Evolutionary conservation across 2,113 vertebrate genomes (phyloP).

Genomic region (Paramisgurnus dabryanus): DNA sequence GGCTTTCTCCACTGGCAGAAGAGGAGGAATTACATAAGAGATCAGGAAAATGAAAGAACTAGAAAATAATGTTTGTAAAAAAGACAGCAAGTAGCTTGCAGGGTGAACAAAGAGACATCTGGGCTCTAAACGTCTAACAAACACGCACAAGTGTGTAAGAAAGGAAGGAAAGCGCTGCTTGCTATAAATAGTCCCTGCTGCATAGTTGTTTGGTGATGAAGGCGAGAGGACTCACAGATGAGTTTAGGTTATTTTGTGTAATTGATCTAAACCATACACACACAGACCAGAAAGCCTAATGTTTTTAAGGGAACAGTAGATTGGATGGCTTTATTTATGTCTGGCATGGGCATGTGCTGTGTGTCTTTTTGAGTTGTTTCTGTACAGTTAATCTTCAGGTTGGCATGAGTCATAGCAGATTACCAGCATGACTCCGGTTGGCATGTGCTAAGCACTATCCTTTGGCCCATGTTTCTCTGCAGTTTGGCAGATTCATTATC

Average conservation of each 20-base stretch:
- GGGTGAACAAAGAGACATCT: conserved; percentile 39
- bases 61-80: conserved; percentile 4
- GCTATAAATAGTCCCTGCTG: conserved; percentile 67
- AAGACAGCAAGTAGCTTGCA: conserved; percentile 11
- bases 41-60: not conserved
- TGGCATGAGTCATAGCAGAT: conserved; percentile 19
- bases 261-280: conserved; percentile 44
- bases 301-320: conserved; percentile 20
- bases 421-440: not conserved
- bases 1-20: conserved; percentile 16
- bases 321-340: conserved; percentile 32
- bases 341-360: conserved; percentile 26
- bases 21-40: conserved; percentile 2
- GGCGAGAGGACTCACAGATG: conserved; percentile 58
- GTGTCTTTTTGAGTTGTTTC: conserved; percentile 35
- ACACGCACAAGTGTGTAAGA: conserved; percentile 13
- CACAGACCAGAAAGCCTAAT: conserved; percentile 26
- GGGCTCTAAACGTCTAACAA: not conserved
- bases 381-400: conserved; percentile 30
- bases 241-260: conserved; percentile 44
- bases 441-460: not conserved
- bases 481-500: conserved; percentile 6
- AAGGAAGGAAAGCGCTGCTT: conserved; percentile 2
- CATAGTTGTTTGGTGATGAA: conserved; percentile 71
- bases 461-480: not conserved